phyloP scores from a whole-genome alignment of 2,888 invertebrate species.

The Rhyacophila evoluta region DNA sequence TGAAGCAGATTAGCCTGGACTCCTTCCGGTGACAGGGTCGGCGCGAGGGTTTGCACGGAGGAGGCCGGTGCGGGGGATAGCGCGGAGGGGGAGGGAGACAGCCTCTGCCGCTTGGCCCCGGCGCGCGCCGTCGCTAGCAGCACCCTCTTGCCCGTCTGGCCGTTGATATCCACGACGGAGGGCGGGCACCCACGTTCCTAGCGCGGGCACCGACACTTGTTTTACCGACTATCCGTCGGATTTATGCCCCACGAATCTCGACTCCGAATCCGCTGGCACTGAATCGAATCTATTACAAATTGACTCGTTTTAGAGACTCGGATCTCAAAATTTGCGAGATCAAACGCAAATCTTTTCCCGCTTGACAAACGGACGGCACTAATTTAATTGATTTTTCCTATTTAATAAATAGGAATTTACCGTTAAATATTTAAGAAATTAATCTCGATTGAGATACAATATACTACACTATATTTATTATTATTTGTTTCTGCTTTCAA shows the following conservation, averaged over 20 bases:
- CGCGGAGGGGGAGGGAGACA: slow-evolving; percentile 69
- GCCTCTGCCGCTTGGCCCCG: slow-evolving; percentile 74
- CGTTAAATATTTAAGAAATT: not conserved
- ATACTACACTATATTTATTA: not conserved
- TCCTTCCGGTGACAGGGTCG: slow-evolving; percentile 65
- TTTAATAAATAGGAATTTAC: not conserved
- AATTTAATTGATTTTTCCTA: not conserved
- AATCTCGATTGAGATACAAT: slow-evolving; percentile 5
- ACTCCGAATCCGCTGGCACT: not conserved
- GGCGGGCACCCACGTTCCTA: slow-evolving; percentile 59
- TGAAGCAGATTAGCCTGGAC: slow-evolving; percentile 61
- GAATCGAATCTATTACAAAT: not conserved
- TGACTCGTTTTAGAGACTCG: not conserved
- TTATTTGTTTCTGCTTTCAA: slow-evolving; percentile 24
- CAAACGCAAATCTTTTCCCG: not conserved
- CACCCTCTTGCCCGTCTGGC: slow-evolving; percentile 71
- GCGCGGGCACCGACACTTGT: slow-evolving; percentile 51
- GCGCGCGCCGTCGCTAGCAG: slow-evolving; percentile 73
- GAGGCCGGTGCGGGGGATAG: slow-evolving; percentile 59
- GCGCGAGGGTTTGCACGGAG: slow-evolving; percentile 62
- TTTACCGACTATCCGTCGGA: slow-evolving; percentile 11
- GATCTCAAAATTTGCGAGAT: slow-evolving; percentile 5
- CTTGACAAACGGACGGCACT: not conserved
- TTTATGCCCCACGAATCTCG: not conserved
- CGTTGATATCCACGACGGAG: slow-evolving; percentile 71